phyloP scores from a whole-genome alignment of 2,113 vertebrate species.

The Oryctolagus cuniculus region DNA sequence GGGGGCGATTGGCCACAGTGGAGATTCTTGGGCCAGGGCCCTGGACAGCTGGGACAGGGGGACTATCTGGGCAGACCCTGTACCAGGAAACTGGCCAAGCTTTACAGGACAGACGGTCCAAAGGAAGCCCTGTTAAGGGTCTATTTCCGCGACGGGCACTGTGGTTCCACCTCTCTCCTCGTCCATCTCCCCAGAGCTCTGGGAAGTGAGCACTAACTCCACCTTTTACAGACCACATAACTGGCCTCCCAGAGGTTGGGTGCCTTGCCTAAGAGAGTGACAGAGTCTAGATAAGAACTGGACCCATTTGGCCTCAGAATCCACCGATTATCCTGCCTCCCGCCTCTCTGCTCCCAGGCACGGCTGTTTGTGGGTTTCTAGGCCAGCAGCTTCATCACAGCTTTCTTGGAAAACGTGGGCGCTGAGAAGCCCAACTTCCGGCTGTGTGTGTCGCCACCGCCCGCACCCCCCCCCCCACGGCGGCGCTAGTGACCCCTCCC shows the following conservation, averaged over 20 bases:
- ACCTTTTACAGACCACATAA: not conserved
- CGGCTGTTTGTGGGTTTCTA: slow-evolving; percentile 22
- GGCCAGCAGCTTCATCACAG: slow-evolving; percentile 54
- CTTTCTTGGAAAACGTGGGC: slow-evolving; percentile 73
- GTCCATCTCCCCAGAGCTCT: not conserved
- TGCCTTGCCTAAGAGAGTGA: not conserved
- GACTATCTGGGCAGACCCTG: not conserved
- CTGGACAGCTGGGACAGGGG: not conserved
- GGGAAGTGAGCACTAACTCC: not conserved
- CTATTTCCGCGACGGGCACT: not conserved
- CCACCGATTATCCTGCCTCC: not conserved
- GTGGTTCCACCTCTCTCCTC: not conserved
- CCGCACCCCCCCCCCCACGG: not conserved
- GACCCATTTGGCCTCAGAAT: not conserved
- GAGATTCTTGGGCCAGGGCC: not conserved
- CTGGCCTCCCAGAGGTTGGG: not conserved
- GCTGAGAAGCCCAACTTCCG: slow-evolving; percentile 38
- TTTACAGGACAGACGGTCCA: not conserved
- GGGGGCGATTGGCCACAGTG: not conserved
- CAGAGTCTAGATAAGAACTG: not conserved
- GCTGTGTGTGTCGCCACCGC: not conserved
- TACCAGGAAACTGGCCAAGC: not conserved
- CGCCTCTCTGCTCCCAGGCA: not conserved
- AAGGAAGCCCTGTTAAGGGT: not conserved
- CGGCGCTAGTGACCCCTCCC: slow-evolving; percentile 79